These are phyloP conservation scores for Eptesicus fuscus DNA, from an alignment of 2,113 vertebrate species.

Conservation along the genomic window DNA sequence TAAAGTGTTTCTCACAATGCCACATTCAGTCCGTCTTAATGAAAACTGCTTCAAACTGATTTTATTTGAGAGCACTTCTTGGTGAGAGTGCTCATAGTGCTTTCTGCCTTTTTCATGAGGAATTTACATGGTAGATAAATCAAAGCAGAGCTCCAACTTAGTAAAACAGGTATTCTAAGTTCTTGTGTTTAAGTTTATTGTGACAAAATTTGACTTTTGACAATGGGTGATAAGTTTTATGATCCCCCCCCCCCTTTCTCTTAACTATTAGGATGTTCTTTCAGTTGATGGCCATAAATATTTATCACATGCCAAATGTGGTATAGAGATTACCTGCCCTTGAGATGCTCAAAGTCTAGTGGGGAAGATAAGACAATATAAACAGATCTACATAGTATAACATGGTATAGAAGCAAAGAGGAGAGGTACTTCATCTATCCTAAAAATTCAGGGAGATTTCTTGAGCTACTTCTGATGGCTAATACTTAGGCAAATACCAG, in stretches of 20 bases:
- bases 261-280: not conserved
- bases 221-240: conserved; percentile 4
- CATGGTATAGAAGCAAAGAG: not conserved
- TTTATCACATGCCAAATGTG: not conserved
- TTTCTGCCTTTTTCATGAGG: conserved; percentile 86
- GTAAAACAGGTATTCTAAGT: conserved; percentile 42
- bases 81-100: conserved; percentile 86
- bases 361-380: conserved; percentile 12
- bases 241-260: not conserved
- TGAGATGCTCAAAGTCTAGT: not conserved
- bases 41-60: conserved; percentile 95
- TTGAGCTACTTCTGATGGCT: not conserved
- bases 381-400: not conserved
- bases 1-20: conserved; percentile 99
- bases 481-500: conserved; percentile 3
- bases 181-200: conserved; percentile 40
- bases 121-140: conserved; percentile 69
- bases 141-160: conserved; percentile 67
- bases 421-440: not conserved
- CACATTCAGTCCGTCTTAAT: conserved; percentile 99
- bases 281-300: not conserved
- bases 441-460: not conserved
- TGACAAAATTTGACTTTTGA: conserved; percentile 4
- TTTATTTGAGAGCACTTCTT: conserved; percentile 93
- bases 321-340: conserved; percentile 10